These are phyloP conservation scores for Peribatodes rhomboidaria DNA, from an alignment of 2,888 invertebrate genomes.

Conservation along the genomic window DNA sequence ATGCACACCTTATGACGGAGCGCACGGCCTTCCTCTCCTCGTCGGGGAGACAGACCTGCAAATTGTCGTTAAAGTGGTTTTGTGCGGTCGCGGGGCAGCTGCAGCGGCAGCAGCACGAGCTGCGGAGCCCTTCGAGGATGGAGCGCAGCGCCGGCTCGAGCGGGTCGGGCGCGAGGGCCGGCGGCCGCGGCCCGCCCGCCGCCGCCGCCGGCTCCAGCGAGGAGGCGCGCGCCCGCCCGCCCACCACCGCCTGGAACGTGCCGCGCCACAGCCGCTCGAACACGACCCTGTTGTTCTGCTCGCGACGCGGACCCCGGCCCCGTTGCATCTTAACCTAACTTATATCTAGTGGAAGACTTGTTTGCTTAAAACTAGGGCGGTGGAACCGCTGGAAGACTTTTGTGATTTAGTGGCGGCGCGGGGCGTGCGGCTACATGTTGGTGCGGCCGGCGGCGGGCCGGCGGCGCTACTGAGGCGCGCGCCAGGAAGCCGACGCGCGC, in stretches of 20 bases:
- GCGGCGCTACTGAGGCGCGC: conserved; percentile 77
- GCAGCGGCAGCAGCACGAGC: conserved; percentile 80
- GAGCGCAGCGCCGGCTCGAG: conserved; percentile 79
- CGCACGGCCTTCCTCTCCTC: conserved; percentile 87
- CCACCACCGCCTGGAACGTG: conserved; percentile 84
- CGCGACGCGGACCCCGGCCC: conserved; percentile 80
- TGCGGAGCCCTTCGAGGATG: conserved; percentile 73
- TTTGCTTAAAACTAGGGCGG: conserved; percentile 78
- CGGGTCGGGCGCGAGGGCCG: conserved; percentile 71
- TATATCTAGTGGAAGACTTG: conserved; percentile 85
- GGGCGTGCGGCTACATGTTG: conserved; percentile 72
- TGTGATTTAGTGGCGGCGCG: conserved; percentile 52
- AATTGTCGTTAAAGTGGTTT: conserved; percentile 75
- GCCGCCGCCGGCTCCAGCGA: conserved; percentile 70
- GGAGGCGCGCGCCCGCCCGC: conserved; percentile 75
- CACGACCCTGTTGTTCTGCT: conserved; percentile 87
- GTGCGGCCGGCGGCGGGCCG: conserved; percentile 82
- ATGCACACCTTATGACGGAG: conserved; percentile 89
- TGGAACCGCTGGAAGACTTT: conserved; percentile 75
- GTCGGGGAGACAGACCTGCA: conserved; percentile 85
- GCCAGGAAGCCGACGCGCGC: conserved; percentile 67
- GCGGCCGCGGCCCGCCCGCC: conserved; percentile 27
- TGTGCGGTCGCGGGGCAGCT: conserved; percentile 69
- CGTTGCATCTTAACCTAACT: conserved; percentile 80
- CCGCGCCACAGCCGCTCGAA: conserved; percentile 92